Evolutionary conservation across 92 coral and sea anemone genomes (phyloP), one percentile per base, ranked within the genome.

Genomic region (Micromussa lordhowensis): DNA sequence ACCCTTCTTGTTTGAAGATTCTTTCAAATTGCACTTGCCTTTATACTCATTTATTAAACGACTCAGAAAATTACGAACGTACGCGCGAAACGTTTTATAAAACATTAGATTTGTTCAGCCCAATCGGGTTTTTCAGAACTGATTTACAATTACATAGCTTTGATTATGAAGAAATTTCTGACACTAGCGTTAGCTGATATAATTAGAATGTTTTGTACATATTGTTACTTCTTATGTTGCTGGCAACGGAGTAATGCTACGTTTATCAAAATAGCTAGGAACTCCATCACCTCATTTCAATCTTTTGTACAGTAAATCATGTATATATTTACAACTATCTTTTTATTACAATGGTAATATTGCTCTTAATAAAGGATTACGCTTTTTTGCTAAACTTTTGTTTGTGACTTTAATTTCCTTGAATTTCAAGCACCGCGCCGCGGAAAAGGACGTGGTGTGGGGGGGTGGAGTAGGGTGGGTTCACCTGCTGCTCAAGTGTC

Each of bases 281-380:
- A 24, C 34, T 66, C 71, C 5, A 66, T 66, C 3, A 5, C 13
- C 22, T 28, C 21, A 61, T 61, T 61, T 66, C 32, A 66, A 66
- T 21, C 38, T 57, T 34, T 30, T 79, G 69, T 79, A 79, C 82
- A 79, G 53, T 82, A 72, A 44, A 82, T 44, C 24, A 44, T 44
- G 38, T 44, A n/a, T 38, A 40, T 38, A 28, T 82, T 26, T 32
- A n/a, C 28, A 5, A 66, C 30, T 63, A 36, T 38, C 21, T 22
- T 26, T 61, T 70, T 70, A 26, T 36, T 44, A 70, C 79, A 31
- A 29, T 49, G 86, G 29, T 28, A 83, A 72, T 30, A 29, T 31
- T 68, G 86, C 69, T 80, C 21, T 1, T 19, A 80, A 69, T 68
- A 83, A 83, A 69, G 48, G 66, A 78, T 13, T 83, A 48, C 17